Conservation (phyloP, 2,113 vertebrate genomes). For the Barnardius zonarius region DNA sequence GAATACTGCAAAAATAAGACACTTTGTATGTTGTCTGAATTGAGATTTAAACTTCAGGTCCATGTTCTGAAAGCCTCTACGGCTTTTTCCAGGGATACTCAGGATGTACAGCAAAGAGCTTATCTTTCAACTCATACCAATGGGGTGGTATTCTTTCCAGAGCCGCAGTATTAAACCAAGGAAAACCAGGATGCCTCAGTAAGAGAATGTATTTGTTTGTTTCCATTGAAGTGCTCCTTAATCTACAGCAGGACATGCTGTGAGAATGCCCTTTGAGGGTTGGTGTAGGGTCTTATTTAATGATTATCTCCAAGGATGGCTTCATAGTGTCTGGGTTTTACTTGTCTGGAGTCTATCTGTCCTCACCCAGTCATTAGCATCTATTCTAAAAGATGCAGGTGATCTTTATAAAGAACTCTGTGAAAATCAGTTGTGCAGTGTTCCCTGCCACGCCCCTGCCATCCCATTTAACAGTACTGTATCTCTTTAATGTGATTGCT, state of each 20-base stretch:
- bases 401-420: neutral
- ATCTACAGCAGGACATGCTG: neutral
- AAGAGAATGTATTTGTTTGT: neutral
- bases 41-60: neutral
- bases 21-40: neutral
- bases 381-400: neutral
- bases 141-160: neutral
- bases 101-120: neutral
- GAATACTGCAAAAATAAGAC: neutral
- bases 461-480: accelerated
- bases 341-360: neutral
- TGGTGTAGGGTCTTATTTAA: neutral
- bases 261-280: neutral
- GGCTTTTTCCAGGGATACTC: neutral
- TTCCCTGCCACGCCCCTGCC: neutral
- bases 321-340: neutral
- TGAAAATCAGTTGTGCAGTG: neutral
- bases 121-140: neutral
- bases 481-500: neutral
- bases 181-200: neutral
- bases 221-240: neutral
- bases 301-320: neutral
- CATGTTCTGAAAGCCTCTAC: neutral
- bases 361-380: neutral
- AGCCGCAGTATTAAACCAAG: neutral